Evolutionary conservation across 2,888 invertebrate species (phyloP).

Genomic region (Cheilosia impressa): DNA sequence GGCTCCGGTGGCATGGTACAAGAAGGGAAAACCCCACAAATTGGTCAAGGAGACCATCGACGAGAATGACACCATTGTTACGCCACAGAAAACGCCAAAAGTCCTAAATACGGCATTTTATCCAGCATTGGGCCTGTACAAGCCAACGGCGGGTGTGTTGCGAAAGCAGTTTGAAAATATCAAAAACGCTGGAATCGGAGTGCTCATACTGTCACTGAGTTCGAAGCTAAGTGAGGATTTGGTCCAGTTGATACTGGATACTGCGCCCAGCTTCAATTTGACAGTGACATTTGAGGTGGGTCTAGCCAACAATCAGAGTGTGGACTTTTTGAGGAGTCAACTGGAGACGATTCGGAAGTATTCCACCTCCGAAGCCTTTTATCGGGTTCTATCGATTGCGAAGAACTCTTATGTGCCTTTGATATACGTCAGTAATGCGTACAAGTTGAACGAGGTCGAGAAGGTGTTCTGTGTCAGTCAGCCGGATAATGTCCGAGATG

Average conservation of each 20-base stretch:
- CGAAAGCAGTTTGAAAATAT: constrained; percentile 86
- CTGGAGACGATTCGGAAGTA: constrained; percentile 79
- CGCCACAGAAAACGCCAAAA: constrained; percentile 76
- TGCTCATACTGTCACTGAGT: constrained; percentile 85
- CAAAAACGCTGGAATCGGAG: constrained; percentile 86
- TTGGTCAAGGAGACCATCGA: constrained; percentile 67
- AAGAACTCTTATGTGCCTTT: constrained; percentile 84
- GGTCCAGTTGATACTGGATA: constrained; percentile 83
- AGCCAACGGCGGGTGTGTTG: constrained; percentile 82
- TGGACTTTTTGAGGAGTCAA: constrained; percentile 84
- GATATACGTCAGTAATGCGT: constrained; percentile 88
- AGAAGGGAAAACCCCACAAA: constrained; percentile 78
- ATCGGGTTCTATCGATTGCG: constrained; percentile 81
- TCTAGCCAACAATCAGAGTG: constrained; percentile 85
- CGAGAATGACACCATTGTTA: constrained; percentile 75
- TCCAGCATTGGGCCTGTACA: constrained; percentile 82
- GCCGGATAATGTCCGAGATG: constrained; percentile 82
- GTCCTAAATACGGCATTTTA: constrained; percentile 82
- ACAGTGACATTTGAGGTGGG: constrained; percentile 87
- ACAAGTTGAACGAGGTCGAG: constrained; percentile 84
- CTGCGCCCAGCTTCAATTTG: constrained; percentile 84
- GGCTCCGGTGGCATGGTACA: constrained; percentile 83
- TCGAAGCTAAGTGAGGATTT: constrained; percentile 80
- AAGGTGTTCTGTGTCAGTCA: constrained; percentile 78
- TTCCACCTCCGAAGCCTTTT: constrained; percentile 79